Evolutionary conservation across 2,888 invertebrate species (phyloP), one percentile per base, ranked within the genome.

Genomic region (Abrostola triplasia): DNA sequence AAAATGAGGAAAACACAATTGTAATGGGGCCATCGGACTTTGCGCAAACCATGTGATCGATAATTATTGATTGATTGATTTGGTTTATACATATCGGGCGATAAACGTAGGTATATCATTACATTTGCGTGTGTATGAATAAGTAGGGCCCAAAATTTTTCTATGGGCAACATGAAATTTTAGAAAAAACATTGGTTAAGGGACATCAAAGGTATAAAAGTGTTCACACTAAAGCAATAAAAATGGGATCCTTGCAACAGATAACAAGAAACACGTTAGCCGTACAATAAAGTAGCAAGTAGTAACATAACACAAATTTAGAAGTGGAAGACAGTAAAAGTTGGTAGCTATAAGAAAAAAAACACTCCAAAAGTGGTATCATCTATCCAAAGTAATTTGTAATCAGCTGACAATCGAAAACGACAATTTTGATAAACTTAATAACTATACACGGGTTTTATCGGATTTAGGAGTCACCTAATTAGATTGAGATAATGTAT

Each of bases 41-140:
- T 88, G 87, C 89, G 90, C 88, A 90, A 91, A 86, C 84, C 88
- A 75, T 80, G 76, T 79, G 85, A 83, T 81, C 85, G 88, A 87
- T 86, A 87, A 87, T 47, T 47, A 47, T 47, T 47, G 44, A 47
- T 86, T 91, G 91, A 91, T 91, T 92, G 92, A 92, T 91, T 90
- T 88, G 87, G 90, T 84, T 79, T 67, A 73, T 73, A 72, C 44
- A 13, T 8, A 24, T 24, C 24, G 24, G 24, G 24, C 24, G 24
- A 24, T 24, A 24, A 24, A 24, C 24, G 24, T 24, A 24, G 24
- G 24, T 24, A 24, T 24, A 24, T 24, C 24, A 24, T 24, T 24
- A 2, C 1, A 24, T 24, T 24, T 24, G 24, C 24, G 24, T 24
- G 24, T 4, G 24, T 24, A 24, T 24, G 24, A 24, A 24, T 24